Evolutionary conservation across 2,888 invertebrate genomes (phyloP).

Genomic region (Atrina japonica): DNA sequence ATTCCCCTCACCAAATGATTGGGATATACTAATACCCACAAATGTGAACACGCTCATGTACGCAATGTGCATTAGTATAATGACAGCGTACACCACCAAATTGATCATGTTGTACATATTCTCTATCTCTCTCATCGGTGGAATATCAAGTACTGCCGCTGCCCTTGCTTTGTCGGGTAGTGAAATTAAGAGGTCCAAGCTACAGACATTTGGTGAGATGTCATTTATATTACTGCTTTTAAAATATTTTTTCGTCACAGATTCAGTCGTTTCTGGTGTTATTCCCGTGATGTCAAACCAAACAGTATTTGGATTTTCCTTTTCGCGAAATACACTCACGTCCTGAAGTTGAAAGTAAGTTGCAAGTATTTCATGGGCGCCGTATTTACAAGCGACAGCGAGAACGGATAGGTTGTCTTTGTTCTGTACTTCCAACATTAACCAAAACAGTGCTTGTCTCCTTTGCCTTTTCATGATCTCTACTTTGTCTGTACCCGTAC

Average conservation of each 20-base stretch:
- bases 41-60: constrained; percentile 76
- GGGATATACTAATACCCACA: constrained; percentile 57
- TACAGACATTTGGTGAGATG: constrained; percentile 50
- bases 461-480: constrained; percentile 32
- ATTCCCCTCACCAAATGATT: constrained; percentile 50
- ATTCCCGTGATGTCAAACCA: constrained; percentile 73
- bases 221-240: constrained; percentile 27
- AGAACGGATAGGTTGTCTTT: constrained; percentile 67
- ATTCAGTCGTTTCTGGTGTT: constrained; percentile 64
- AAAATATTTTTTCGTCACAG: constrained; percentile 38
- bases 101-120: constrained; percentile 71
- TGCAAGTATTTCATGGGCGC: constrained; percentile 67
- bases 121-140: constrained; percentile 73
- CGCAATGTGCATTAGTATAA: constrained; percentile 72
- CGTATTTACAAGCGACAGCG: constrained; percentile 66
- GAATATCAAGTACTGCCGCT: constrained; percentile 72
- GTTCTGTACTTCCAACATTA: constrained; percentile 68
- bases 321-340: constrained; percentile 64
- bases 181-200: constrained; percentile 72
- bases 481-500: background rate
- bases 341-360: constrained; percentile 66
- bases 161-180: constrained; percentile 63
- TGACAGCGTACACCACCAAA: constrained; percentile 68
- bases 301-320: constrained; percentile 19
- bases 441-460: constrained; percentile 61